Evolutionary conservation across 2,113 vertebrate genomes (phyloP).

Genomic region (Numenius arquata): DNA sequence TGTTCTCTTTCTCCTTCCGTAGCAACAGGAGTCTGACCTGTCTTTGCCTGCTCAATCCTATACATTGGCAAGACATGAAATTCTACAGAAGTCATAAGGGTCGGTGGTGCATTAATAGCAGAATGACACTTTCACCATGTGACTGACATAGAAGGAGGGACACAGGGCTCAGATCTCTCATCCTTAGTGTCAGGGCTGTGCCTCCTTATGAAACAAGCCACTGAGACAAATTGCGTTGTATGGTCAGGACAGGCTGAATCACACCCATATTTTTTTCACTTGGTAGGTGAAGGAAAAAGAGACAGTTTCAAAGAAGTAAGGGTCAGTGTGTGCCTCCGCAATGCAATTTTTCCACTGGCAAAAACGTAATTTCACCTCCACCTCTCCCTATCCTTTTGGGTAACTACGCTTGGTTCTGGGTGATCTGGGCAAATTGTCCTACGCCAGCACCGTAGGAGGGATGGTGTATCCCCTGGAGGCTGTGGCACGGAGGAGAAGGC

Average conservation of each 20-base stretch:
- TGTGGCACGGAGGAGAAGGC: background rate
- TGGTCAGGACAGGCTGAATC: background rate
- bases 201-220: background rate
- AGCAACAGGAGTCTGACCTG: background rate
- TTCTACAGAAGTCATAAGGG: background rate
- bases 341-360: background rate
- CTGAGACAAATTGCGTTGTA: background rate
- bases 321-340: background rate
- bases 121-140: background rate
- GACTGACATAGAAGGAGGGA: background rate
- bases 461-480: too few relatives aligned
- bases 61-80: background rate
- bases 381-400: background rate
- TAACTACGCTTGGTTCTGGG: background rate
- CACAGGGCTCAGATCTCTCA: background rate
- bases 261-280: background rate
- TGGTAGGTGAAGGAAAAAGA: background rate
- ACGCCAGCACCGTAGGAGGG: fast-evolving
- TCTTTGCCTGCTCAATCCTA: background rate
- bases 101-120: background rate
- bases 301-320: background rate
- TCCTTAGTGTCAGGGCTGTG: background rate
- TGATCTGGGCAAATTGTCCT: background rate
- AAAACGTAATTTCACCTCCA: background rate
- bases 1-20: background rate